Conservation (phyloP, 1,140 invertebrate genomes). For the Coptotermes formosanus region DNA sequence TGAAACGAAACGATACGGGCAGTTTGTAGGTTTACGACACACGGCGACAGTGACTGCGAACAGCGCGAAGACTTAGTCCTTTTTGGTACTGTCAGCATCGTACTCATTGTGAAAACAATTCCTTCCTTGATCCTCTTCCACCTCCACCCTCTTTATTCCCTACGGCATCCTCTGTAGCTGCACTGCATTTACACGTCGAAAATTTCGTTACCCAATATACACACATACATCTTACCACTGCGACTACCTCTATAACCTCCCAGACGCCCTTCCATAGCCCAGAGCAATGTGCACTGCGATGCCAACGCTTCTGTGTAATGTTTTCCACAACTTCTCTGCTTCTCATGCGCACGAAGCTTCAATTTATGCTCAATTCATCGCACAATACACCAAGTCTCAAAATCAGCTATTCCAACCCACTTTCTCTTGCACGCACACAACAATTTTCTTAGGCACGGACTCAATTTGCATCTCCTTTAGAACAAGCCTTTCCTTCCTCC, state of each 20-base stretch:
- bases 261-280: not conserved
- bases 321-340: not conserved
- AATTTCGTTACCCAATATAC: constrained; percentile 19
- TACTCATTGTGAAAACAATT: constrained; percentile 3
- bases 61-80: not conserved
- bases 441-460: constrained; percentile 6
- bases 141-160: not conserved
- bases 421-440: not conserved
- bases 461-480: constrained; percentile 16
- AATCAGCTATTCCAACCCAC: constrained; percentile 10
- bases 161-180: not conserved
- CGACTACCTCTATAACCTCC: constrained; percentile 3
- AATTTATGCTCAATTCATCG: constrained; percentile 13
- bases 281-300: not conserved
- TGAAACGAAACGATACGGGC: not conserved
- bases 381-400: constrained; percentile 8
- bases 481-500: not conserved
- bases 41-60: not conserved
- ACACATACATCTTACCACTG: constrained; percentile 9
- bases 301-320: constrained; percentile 7
- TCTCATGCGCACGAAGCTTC: not conserved
- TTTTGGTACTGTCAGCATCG: not conserved
- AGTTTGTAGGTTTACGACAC: not conserved
- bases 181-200: constrained; percentile 9
- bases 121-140: not conserved